Evolutionary conservation across 2,888 invertebrate genomes (phyloP), one percentile per base, ranked within the genome.

Genomic region (Taphrorychus bicolor): DNA sequence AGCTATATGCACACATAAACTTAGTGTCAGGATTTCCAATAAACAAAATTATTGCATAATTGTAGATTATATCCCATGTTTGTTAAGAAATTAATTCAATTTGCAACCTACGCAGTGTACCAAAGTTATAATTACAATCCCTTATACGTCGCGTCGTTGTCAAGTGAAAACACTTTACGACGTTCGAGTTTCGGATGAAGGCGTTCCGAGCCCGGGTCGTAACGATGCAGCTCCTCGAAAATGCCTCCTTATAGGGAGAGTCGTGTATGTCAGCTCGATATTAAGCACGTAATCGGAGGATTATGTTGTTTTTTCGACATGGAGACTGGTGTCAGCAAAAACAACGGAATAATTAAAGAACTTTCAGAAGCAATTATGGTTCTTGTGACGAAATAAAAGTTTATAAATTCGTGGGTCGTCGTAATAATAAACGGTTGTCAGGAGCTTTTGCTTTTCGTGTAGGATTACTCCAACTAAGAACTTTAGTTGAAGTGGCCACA

Each of bases 41-140:
- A n/a, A n/a, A n/a, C n/a, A n/a, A n/a, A n/a, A n/a, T n/a, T n/a
- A n/a, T n/a, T n/a, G n/a, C n/a, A n/a, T n/a, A n/a, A 32, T 32
- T 32, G 32, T 11, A 32, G 9, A 32, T 32, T 48, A 48, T 9
- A n/a, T 48, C 16, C 14, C 48, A 16, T 48, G 48, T 48, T 9
- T 48, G 19, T 17, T 16, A 48, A 48, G 9, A 48, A 48, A 14
- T 9, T 16, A 48, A 48, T 4, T 48, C 48, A 48, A 48, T 48
- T 18, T 48, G 19, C 2, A 16, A 18, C 48, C 17, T 18, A 48
- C 5, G 16, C 48, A 18, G 48, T 16, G 16, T 48, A 14, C 19
- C 19, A 16, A n/a, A 48, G 17, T 48, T 48, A 48, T 48, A n/a
- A 48, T 48, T 48, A 48, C 48, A 48, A 48, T 48, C 48, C 48